phyloP scores from a whole-genome alignment of 2,113 vertebrate genomes.

The Motacilla tschutschensis region DNA sequence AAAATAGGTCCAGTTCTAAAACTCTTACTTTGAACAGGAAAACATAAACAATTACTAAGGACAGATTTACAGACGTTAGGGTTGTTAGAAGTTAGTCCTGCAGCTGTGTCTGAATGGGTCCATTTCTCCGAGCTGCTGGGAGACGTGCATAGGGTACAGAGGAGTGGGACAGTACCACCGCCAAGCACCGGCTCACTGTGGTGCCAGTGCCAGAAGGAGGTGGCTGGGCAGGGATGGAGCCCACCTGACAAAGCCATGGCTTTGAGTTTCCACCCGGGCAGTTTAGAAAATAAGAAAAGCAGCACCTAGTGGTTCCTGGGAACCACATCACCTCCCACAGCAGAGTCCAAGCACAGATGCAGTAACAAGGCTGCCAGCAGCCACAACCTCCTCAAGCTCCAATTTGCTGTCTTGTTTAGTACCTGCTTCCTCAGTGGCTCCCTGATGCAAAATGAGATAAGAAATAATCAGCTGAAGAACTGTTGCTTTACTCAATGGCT shows the following conservation, averaged over 20 bases:
- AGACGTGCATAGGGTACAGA: neutral
- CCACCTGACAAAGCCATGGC: neutral
- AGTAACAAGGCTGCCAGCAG: neutral
- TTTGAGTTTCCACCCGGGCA: neutral
- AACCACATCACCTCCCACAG: neutral
- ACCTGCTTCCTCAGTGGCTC: neutral
- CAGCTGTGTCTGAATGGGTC: neutral
- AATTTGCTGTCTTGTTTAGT: neutral
- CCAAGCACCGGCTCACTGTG: neutral
- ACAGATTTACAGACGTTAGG: neutral
- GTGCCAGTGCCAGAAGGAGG: neutral
- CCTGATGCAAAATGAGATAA: neutral
- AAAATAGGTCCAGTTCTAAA: neutral
- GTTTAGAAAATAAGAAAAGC: neutral
- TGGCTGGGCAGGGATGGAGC: neutral
- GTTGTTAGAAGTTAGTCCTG: neutral
- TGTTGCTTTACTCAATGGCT: accelerated
- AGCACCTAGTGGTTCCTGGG: neutral
- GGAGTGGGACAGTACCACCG: neutral
- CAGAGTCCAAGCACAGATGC: neutral
- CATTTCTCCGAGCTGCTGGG: neutral
- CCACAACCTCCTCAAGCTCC: neutral
- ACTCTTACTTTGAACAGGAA: neutral
- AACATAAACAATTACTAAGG: neutral
- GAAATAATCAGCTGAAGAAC: neutral